Conservation (phyloP, 2,888 invertebrate species). For the Ligdia adustata region DNA sequence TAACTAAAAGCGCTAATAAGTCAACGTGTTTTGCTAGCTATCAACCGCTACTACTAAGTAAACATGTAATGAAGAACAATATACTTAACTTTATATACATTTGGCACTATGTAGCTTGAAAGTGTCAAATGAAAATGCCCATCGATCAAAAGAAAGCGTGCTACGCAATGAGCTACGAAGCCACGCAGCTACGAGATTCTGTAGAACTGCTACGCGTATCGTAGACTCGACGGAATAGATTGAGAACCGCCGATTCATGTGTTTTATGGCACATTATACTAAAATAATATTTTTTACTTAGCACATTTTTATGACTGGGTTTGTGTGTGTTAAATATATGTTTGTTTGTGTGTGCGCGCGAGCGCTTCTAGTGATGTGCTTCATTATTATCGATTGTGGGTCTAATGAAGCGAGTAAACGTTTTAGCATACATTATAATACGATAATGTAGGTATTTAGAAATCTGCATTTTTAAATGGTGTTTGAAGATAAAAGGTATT, state of each 20-base stretch:
- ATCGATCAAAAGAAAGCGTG: conserved; percentile 31
- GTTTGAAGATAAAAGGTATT: conserved; percentile 5
- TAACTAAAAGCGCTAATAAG: too few relatives aligned
- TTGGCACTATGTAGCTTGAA: too few relatives aligned
- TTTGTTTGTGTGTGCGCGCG: conserved; percentile 49
- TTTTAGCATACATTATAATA: not conserved
- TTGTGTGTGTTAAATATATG: conserved; percentile 20
- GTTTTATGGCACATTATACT: conserved; percentile 80
- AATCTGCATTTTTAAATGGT: conserved; percentile 6
- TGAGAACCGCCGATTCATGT: conserved; percentile 61
- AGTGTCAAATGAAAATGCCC: not conserved
- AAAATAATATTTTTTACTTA: conserved; percentile 83
- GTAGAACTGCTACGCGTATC: conserved; percentile 38
- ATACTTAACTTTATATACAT: too few relatives aligned
- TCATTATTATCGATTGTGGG: conserved; percentile 26
- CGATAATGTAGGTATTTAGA: conserved; percentile 11
- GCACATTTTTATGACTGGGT: conserved; percentile 70
- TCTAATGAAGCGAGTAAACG: conserved; percentile 3
- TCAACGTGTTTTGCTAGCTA: too few relatives aligned
- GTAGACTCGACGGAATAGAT: conserved; percentile 47
- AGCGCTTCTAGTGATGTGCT: conserved; percentile 46
- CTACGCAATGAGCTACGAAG: conserved; percentile 41
- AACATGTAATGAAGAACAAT: too few relatives aligned
- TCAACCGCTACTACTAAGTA: too few relatives aligned
- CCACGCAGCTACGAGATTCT: conserved; percentile 33